Base-by-base conservation (phyloP, 2,113 vertebrate species). In the Etia nguti region DNA sequence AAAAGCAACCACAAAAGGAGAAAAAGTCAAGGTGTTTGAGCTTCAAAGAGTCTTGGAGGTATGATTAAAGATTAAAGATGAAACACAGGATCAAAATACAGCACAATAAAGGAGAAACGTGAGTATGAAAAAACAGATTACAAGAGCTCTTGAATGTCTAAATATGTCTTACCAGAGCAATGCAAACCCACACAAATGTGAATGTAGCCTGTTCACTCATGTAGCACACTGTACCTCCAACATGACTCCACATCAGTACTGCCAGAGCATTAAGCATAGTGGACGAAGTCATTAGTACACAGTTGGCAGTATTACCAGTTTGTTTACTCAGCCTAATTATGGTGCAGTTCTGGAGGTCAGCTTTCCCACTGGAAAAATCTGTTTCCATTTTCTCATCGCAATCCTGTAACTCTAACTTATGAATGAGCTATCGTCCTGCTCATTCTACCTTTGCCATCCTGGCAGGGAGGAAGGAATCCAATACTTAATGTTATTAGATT, bases 401-500 rank as follows among this genome's bases (percentile, higher is more conserved):
- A 86, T 36, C 1, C 73, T 68, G 59, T 85, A 84, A 89, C 87
- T 83, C 4, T 41, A 85, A 89, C 10, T 90, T 90, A 84, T 93
- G 84, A 92, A 93, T 91, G 82, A 86, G 50, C 68, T 62, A 20
- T 87, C 68, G 41, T n/a, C 41, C 75, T 31, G 77, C 34, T 54
- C 57, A 34, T 80, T 88, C 59, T 89, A 94, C 92, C 88, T 95
- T 91, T 87, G 65, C 50, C 84, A 43, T 86, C 83, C 60, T 86
- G 88, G 84, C 56, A 20, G 24, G 48, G 83, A 90, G 85, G 86
- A 93, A 92, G 90, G 85, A 94, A 92, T 94, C 80, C 84, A 94
- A 89, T 90, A 91, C 92, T 80, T 90, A 65, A 83, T 38, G 31
- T 89, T 90, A 95, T 95, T 87, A 91, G 68, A 95, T 95, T 91